Conservation (phyloP, 2,888 invertebrate genomes). For the Schrankia costaestrigalis region DNA sequence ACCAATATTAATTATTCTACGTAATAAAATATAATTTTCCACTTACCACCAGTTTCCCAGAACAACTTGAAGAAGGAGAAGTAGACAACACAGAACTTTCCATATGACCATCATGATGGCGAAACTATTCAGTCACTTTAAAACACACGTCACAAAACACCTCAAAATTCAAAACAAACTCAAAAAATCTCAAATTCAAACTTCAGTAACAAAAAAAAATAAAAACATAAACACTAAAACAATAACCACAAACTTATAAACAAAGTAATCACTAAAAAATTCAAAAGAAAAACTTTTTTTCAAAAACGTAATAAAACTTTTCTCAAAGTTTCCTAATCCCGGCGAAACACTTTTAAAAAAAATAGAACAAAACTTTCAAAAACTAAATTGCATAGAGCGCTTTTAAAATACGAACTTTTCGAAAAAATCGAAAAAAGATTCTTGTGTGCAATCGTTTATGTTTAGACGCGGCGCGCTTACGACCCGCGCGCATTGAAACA, state of each 20-base stretch:
- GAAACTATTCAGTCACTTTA: conserved; percentile 44
- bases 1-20: background rate
- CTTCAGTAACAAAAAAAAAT: conserved; percentile 40
- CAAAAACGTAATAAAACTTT: no score
- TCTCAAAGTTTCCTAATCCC: conserved; percentile 43
- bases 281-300: conserved; percentile 44
- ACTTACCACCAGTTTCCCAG: conserved; percentile 75
- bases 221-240: conserved; percentile 49
- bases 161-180: conserved; percentile 39
- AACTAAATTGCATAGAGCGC: conserved; percentile 34
- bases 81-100: conserved; percentile 61
- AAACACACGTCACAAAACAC: conserved; percentile 41
- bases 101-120: conserved; percentile 68
- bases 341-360: conserved; percentile 31
- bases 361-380: conserved; percentile 46
- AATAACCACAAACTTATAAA: conserved; percentile 55
- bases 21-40: no score
- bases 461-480: conserved; percentile 52
- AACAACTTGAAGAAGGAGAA: conserved; percentile 61
- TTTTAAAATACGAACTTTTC: conserved; percentile 41
- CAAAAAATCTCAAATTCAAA: conserved; percentile 34
- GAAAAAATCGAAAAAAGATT: conserved; percentile 60
- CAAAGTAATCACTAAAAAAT: conserved; percentile 55
- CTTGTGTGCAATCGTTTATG: conserved; percentile 43
- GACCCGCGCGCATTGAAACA: conserved; percentile 71